Evolutionary conservation across 2,888 invertebrate genomes (phyloP).

Genomic region (Temnothorax unifasciatus): DNA sequence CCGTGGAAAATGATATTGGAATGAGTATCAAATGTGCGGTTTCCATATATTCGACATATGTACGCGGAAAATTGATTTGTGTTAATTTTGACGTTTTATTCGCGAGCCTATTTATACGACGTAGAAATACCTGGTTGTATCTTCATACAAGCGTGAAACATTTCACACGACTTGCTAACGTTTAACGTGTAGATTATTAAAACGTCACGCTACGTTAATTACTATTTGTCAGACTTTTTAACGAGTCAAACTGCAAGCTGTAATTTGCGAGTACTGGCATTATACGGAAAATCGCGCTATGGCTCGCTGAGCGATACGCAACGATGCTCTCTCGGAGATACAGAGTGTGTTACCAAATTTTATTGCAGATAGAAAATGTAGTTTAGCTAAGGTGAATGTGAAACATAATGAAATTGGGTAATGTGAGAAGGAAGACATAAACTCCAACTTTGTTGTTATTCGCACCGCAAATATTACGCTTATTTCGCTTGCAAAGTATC

Average conservation of each 20-base stretch:
- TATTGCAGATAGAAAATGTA: constrained; percentile 39
- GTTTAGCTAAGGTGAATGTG: background rate
- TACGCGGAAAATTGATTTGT: background rate
- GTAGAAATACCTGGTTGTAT: background rate
- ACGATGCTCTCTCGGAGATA: constrained; percentile 33
- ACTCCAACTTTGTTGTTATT: background rate
- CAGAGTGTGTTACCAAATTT: constrained; percentile 35
- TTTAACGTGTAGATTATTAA: constrained; percentile 21
- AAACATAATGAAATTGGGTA: background rate
- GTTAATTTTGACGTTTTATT: constrained; percentile 9
- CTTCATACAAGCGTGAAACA: background rate
- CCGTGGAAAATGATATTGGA: background rate
- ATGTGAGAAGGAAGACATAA: background rate
- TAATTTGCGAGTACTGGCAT: background rate
- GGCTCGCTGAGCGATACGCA: constrained; percentile 32
- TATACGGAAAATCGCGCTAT: constrained; percentile 27
- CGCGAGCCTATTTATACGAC: background rate
- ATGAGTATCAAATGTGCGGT: constrained; percentile 17
- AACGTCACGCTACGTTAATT: constrained; percentile 4
- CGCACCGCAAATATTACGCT: background rate
- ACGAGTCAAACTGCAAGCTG: background rate
- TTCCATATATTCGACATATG: background rate
- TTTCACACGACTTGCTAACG: background rate
- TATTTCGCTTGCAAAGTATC: background rate
- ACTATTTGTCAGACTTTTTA: constrained; percentile 13